Evolutionary conservation across 2,113 vertebrate genomes (phyloP).

Genomic region (Ia io): DNA sequence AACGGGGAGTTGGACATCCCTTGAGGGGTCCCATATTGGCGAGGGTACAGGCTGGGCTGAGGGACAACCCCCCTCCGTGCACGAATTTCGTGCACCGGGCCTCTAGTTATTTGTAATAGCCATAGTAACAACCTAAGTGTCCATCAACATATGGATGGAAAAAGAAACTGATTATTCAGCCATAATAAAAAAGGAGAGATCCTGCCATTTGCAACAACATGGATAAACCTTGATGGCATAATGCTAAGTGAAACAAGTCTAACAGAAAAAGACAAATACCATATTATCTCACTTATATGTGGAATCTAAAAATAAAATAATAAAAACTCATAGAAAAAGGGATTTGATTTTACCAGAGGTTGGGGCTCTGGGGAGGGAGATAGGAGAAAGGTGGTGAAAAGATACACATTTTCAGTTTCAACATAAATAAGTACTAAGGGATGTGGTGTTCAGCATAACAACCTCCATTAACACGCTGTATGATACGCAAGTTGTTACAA

Average conservation of each 20-base stretch:
- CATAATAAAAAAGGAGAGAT: background rate
- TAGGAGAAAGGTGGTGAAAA: background rate
- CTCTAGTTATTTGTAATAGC: background rate
- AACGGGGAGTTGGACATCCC: too few relatives aligned
- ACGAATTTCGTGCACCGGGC: too few relatives aligned
- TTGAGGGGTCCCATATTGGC: too few relatives aligned
- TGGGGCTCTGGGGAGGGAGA: background rate
- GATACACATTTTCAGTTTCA: background rate
- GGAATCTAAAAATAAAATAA: background rate
- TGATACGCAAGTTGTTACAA: background rate
- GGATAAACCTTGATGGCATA: background rate
- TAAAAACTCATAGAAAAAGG: background rate
- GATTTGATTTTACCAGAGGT: background rate
- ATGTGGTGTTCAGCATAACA: background rate
- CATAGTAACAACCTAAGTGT: background rate
- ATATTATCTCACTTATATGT: background rate
- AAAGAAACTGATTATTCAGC: background rate
- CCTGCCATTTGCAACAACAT: background rate
- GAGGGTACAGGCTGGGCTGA: too few relatives aligned
- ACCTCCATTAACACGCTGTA: background rate
- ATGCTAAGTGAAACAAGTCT: background rate
- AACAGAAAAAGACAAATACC: background rate
- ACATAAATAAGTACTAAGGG: background rate
- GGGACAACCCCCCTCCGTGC: too few relatives aligned
- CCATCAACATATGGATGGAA: background rate